phyloP scores from a whole-genome alignment of 2,797 vertebrate genomes.

The Epinephelus malabaricus region DNA sequence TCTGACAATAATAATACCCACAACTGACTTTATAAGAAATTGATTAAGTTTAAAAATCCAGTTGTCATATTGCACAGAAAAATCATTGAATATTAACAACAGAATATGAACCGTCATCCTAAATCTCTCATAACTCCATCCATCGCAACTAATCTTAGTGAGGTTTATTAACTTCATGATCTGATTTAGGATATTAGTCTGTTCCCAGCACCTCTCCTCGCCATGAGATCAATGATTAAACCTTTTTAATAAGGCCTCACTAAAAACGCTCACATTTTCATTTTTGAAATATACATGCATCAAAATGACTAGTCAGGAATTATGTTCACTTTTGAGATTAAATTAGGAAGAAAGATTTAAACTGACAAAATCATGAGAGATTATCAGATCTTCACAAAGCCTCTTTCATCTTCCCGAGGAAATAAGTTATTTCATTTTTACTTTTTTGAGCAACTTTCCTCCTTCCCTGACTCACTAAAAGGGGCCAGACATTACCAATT shows the following conservation, averaged over 20 bases:
- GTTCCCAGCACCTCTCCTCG: background rate
- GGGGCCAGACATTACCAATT: conserved; percentile 4
- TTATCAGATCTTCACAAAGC: background rate
- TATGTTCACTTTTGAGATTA: background rate
- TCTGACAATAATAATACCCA: background rate
- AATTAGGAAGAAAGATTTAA: conserved; percentile 16
- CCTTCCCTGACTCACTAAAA: background rate
- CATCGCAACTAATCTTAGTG: background rate
- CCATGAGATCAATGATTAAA: background rate
- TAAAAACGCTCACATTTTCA: background rate
- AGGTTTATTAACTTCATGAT: conserved; percentile 1
- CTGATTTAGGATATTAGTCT: background rate
- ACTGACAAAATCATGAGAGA: conserved; percentile 7
- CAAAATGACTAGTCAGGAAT: background rate
- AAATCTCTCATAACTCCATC: background rate
- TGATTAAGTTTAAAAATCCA: background rate
- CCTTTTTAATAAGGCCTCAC: background rate
- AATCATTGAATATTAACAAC: background rate
- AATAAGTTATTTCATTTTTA: background rate
- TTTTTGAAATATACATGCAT: background rate
- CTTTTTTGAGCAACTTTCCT: background rate
- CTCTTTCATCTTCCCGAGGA: conserved; percentile 3
- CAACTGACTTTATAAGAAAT: background rate
- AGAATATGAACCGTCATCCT: background rate
- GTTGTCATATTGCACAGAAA: too few species aligned